phyloP scores from a whole-genome alignment of 2,888 invertebrate species.

The Suillia variegata region DNA sequence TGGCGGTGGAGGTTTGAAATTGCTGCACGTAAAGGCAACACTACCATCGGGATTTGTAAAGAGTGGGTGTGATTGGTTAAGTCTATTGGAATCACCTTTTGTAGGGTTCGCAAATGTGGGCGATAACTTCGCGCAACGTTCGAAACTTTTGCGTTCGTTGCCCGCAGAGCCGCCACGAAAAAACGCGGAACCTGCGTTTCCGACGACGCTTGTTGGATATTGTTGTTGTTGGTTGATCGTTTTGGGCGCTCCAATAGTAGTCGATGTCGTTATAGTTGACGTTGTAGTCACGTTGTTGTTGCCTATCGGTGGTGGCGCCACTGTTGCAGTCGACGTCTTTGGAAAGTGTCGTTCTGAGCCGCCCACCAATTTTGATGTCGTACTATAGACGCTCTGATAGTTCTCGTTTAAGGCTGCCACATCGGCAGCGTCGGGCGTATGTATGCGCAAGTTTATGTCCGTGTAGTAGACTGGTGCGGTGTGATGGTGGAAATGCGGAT shows the following conservation, averaged over 20 bases:
- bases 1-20: constrained; percentile 27
- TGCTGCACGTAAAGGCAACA: constrained; percentile 30
- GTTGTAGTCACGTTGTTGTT: constrained; percentile 13
- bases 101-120: constrained; percentile 44
- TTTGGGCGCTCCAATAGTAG: constrained; percentile 7
- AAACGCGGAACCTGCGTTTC: constrained; percentile 30
- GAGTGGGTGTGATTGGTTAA: not conserved
- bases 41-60: not conserved
- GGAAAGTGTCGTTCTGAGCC: constrained; percentile 56
- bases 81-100: constrained; percentile 47
- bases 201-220: not conserved
- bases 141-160: constrained; percentile 34
- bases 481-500: constrained; percentile 55
- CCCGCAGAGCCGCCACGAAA: constrained; percentile 49
- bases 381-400: constrained; percentile 57
- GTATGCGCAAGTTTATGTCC: constrained; percentile 54
- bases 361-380: constrained; percentile 55
- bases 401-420: constrained; percentile 54
- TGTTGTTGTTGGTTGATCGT: not conserved
- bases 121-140: constrained; percentile 45
- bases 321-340: constrained; percentile 46
- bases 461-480: constrained; percentile 57
- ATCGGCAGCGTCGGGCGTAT: constrained; percentile 51
- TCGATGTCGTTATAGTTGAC: not conserved
- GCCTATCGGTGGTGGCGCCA: constrained; percentile 42